A percentile compares a stretch with the other conserved stretches of the same genome.
phyloP scores from a whole-genome alignment of 2,888 invertebrate genomes.

The Alcis repandata region DNA sequence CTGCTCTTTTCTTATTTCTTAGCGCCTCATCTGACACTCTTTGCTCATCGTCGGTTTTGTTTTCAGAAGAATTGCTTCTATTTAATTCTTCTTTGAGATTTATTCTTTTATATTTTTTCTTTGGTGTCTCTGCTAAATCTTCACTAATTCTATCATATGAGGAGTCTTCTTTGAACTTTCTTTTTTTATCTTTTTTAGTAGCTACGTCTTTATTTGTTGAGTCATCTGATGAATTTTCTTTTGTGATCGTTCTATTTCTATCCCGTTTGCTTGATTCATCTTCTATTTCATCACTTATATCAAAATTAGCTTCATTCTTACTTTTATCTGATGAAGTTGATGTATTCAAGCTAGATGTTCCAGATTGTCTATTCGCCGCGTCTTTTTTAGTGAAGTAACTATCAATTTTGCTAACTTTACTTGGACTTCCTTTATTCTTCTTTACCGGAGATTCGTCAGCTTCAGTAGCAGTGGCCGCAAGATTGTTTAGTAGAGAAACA shows the following conservation, averaged over 20 bases:
- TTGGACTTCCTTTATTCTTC: slow-evolving; percentile 64
- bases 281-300: slow-evolving; percentile 8
- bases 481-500: slow-evolving; percentile 84
- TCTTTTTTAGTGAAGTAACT: slow-evolving; percentile 36
- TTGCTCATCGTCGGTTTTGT: slow-evolving; percentile 21
- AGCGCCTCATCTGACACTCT: not conserved
- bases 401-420: slow-evolving; percentile 47
- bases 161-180: slow-evolving; percentile 3
- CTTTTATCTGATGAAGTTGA: slow-evolving; percentile 30
- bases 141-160: slow-evolving; percentile 9
- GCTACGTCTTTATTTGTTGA: not conserved
- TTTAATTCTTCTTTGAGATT: slow-evolving; percentile 25
- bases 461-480: slow-evolving; percentile 67
- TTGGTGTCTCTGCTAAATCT: not conserved
- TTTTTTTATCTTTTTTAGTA: slow-evolving; percentile 9
- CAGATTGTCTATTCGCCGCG: not conserved
- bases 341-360: not conserved
- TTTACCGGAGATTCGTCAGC: slow-evolving; percentile 60
- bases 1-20: too few relatives aligned
- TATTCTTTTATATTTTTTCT: slow-evolving; percentile 34
- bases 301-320: slow-evolving; percentile 26
- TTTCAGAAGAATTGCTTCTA: not conserved
- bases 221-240: slow-evolving; percentile 11
- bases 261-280: slow-evolving; percentile 34
- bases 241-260: slow-evolving; percentile 16